Conservation (phyloP, 2,113 vertebrate genomes). For the Pagrus major region DNA sequence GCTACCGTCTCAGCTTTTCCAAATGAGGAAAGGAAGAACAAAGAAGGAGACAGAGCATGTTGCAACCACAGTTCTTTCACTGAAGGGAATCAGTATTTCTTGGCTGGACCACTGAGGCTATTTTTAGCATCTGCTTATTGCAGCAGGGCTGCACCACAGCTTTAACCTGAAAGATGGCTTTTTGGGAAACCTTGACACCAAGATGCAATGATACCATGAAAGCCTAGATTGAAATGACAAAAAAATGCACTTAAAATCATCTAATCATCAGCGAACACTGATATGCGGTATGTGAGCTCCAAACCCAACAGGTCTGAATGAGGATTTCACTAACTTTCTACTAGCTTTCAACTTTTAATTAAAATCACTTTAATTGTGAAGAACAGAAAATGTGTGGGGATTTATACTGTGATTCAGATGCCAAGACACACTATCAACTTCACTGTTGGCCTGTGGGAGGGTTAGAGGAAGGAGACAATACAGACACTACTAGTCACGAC, state of each 20-base stretch:
- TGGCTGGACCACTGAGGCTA: constrained; percentile 59
- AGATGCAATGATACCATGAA: constrained; percentile 16
- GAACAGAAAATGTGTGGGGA: not conserved
- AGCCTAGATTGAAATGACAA: constrained; percentile 13
- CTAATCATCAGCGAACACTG: not conserved
- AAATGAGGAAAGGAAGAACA: constrained; percentile 58
- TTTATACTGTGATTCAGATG: not conserved
- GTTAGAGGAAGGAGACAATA: not conserved
- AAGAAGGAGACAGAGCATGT: constrained; percentile 53
- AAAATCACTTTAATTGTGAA: not conserved
- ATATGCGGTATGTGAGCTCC: not conserved
- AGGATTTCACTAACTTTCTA: not conserved
- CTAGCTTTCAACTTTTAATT: not conserved
- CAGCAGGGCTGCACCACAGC: constrained; percentile 39
- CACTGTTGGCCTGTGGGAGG: not conserved
- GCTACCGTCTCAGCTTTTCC: constrained; percentile 25
- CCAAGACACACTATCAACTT: not conserved
- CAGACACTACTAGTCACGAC: not conserved
- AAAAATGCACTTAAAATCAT: constrained; percentile 15
- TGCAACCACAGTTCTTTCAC: constrained; percentile 41
- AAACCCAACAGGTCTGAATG: not conserved
- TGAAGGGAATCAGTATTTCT: constrained; percentile 55
- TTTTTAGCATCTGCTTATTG: constrained; percentile 72
- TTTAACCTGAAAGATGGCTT: constrained; percentile 49
- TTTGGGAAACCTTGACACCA: constrained; percentile 22